A percentile compares a stretch with the other conserved stretches of the same genome.
Evolutionary conservation across 1,140 invertebrate genomes (phyloP).

Genomic region (Augochlora pura): DNA sequence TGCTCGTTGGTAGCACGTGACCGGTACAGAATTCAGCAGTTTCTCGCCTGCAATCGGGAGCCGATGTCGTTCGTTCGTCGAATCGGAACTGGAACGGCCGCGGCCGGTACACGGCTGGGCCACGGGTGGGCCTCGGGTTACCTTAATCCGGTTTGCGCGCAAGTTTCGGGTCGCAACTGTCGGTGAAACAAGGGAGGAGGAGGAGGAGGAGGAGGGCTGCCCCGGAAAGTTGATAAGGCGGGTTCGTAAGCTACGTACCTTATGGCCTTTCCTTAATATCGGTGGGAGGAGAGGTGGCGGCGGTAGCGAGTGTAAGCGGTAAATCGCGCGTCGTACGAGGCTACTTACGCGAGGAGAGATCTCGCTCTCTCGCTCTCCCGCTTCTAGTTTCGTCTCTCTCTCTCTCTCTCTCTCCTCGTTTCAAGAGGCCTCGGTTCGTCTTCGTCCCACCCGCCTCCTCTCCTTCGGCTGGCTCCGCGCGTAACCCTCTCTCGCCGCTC

Average conservation of each 20-base stretch:
- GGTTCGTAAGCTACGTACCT: conserved; percentile 53
- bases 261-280: conserved; percentile 61
- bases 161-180: neutral
- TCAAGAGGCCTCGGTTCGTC: conserved; percentile 20
- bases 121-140: no score
- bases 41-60: no score
- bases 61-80: no score
- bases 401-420: neutral
- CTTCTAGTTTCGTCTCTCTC: neutral
- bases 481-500: conserved; percentile 14
- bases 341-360: conserved; percentile 38
- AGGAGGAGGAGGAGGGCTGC: neutral
- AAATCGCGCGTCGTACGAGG: conserved; percentile 47
- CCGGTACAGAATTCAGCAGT: no score
- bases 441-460: conserved; percentile 18
- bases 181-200: neutral
- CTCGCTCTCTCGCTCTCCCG: conserved; percentile 5
- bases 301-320: conserved; percentile 26
- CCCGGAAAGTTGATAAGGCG: conserved; percentile 48
- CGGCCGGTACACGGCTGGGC: no score
- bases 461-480: neutral
- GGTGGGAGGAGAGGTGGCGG: conserved; percentile 11
- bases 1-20: no score
- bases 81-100: no score
- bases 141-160: conserved; percentile 7